Conservation (phyloP, 2,888 invertebrate species). For the Caenorhabditis panamensis region DNA sequence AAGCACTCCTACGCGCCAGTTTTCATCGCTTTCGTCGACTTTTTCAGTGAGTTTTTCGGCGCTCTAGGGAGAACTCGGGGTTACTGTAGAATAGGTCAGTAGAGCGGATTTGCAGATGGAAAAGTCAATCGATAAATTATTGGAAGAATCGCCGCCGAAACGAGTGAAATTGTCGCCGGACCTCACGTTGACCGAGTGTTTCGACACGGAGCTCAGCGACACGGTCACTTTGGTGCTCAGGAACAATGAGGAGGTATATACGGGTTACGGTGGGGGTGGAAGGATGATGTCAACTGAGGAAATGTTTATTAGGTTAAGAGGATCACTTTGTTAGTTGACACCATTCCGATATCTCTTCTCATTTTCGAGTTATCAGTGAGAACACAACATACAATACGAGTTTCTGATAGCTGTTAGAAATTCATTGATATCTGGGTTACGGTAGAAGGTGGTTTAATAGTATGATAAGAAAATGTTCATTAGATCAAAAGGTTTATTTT, state of each 20-base stretch:
- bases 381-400: too few relatives aligned
- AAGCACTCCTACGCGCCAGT: neutral
- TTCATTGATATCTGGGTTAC: too few relatives aligned
- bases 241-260: slow-evolving; percentile 40
- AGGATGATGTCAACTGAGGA: too few relatives aligned
- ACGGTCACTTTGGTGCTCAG: slow-evolving; percentile 42
- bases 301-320: too few relatives aligned
- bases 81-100: neutral
- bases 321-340: too few relatives aligned
- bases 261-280: too few relatives aligned
- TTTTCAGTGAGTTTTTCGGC: neutral
- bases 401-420: too few relatives aligned
- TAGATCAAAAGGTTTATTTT: too few relatives aligned
- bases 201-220: slow-evolving; percentile 27
- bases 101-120: slow-evolving; percentile 34
- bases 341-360: too few relatives aligned
- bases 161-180: slow-evolving; percentile 27
- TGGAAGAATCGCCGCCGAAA: slow-evolving; percentile 51
- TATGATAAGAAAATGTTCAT: too few relatives aligned
- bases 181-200: slow-evolving; percentile 22
- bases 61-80: neutral
- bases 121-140: slow-evolving; percentile 24
- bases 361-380: too few relatives aligned
- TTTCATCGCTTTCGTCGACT: neutral
- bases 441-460: too few relatives aligned